phyloP scores from a whole-genome alignment of 2,113 vertebrate genomes.

The Agapornis roseicollis region DNA sequence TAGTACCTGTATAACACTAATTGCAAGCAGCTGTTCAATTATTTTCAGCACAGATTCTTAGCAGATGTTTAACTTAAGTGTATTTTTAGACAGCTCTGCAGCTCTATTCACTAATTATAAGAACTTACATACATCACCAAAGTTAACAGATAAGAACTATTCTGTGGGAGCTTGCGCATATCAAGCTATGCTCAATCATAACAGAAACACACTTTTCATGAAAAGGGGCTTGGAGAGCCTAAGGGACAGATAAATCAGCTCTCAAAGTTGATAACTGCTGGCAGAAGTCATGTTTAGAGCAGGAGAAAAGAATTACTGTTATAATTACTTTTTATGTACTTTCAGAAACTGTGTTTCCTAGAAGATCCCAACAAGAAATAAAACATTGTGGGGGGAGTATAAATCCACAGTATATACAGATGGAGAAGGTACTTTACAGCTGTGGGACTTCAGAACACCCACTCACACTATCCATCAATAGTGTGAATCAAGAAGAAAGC shows the following conservation, averaged over 20 bases:
- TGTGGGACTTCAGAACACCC: neutral
- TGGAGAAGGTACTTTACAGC: neutral
- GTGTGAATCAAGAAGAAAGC: neutral
- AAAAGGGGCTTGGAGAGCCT: neutral
- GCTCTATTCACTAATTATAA: neutral
- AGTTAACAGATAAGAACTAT: neutral
- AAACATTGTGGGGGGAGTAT: fast-evolving
- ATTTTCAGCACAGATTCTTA: neutral
- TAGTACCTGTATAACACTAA: neutral
- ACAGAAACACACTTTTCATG: neutral
- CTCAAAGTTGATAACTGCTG: neutral
- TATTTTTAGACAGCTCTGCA: neutral
- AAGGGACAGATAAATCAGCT: neutral
- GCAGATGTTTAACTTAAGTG: neutral
- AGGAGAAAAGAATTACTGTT: neutral
- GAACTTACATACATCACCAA: neutral
- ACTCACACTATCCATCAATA: neutral
- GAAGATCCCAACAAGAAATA: neutral
- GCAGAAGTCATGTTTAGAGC: neutral
- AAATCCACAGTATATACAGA: neutral
- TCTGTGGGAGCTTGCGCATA: fast-evolving
- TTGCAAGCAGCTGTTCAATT: neutral
- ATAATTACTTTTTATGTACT: neutral
- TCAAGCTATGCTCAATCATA: neutral
- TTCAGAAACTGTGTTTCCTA: neutral